Base-by-base conservation (phyloP, 2,113 vertebrate species). In the Trichomycterus rosablanca region DNA sequence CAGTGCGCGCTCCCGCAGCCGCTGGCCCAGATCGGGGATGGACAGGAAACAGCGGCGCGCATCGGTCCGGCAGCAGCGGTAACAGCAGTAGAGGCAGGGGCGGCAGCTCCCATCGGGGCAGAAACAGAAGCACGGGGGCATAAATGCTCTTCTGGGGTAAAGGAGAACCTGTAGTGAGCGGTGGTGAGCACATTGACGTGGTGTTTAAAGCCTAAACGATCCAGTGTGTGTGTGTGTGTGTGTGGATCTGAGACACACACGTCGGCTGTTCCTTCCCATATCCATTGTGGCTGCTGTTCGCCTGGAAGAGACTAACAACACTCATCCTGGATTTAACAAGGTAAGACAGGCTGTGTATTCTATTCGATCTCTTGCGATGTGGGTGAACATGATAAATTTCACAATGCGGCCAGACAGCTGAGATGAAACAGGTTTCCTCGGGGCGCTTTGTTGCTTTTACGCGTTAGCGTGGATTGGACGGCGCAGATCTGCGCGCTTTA, bases 1-100 rank as follows among this genome's bases (percentile, higher is more conserved):
- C 34, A 22, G 51, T 24, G 46, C 59, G 59, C 15, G 34, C 15
- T 59, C 40, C 9, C 16, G 52, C n/a, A 37, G 32, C 45, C 64
- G 51, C 60, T 59, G 50, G 44, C 58, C 64, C 62, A 63, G 63
- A 58, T 67, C 59, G 46, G 72, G 67, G 72, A 58, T 71, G 72
- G 67, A 70, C 72, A 74, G 72, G 72, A 74, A 74, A 45, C 72
- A 63, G 67, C 67, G 63, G 54, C 71, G 72, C 67, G 63, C 72
- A 63, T 67, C 63, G 51, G 59, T 70, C 63, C 54, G 24, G 49
- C 58, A 39, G 52, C 65, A 30, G 66, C 59, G 5, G 16, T 24
- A 14, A 14, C 40, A 16, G 46, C 45, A 26, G 43, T 55, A 52
- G 43, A 32, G 14, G 37, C 34, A 35, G 34, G 34, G 14, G 45